Conservation (phyloP, 37 sponge, comb jelly and placozoan genomes). For the Cliona cf. orientalis region DNA sequence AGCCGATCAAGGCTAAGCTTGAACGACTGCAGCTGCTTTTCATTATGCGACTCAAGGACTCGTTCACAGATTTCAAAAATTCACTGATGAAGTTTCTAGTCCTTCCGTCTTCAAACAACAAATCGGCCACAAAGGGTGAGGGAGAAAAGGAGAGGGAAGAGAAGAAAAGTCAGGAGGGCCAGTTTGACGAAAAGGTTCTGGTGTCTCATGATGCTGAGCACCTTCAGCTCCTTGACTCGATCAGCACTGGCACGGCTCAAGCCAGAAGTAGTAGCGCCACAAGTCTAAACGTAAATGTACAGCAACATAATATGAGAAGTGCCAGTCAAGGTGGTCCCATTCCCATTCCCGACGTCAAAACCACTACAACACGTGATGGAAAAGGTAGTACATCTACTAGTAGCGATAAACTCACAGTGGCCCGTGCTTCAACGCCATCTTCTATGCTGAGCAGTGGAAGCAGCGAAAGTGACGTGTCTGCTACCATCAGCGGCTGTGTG, state of each 20-base stretch:
- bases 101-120: background rate
- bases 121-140: background rate
- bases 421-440: background rate
- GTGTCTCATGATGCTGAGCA: background rate
- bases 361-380: too few relatives aligned
- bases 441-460: background rate
- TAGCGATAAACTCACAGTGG: too few relatives aligned
- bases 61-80: slow-evolving; percentile 49
- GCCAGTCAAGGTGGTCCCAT: too few relatives aligned
- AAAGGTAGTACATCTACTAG: too few relatives aligned
- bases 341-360: slow-evolving; percentile 1
- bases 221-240: too few relatives aligned
- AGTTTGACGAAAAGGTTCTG: too few relatives aligned
- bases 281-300: background rate
- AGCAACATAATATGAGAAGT: too few relatives aligned
- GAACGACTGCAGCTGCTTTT: slow-evolving; percentile 66
- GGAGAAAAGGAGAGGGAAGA: background rate
- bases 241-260: background rate
- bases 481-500: slow-evolving; percentile 42
- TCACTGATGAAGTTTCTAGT: slow-evolving; percentile 38
- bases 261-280: background rate
- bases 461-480: background rate
- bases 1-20: slow-evolving; percentile 23
- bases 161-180: background rate
- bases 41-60: slow-evolving; percentile 67